Evolutionary conservation across 23 tunicate species (phyloP).

Genomic region (Oikopleura dioica): DNA sequence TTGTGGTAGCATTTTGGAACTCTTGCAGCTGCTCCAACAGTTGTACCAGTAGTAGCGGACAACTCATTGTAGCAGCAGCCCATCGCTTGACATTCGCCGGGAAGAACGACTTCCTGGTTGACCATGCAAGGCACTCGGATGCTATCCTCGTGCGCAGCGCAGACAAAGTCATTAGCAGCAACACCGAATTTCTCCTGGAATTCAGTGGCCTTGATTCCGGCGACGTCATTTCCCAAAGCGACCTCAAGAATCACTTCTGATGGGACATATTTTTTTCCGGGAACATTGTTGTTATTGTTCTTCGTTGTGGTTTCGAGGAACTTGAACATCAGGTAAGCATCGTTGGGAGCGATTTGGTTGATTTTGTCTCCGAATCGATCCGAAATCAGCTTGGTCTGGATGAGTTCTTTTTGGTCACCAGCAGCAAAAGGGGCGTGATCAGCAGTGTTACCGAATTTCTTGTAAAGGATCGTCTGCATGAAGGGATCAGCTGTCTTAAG

Average conservation of each 20-base stretch:
- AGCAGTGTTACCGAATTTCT: not conserved
- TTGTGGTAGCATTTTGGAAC: slow-evolving; percentile 4
- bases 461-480: slow-evolving; percentile 4
- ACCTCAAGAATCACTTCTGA: not conserved
- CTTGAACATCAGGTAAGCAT: slow-evolving; percentile 3
- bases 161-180: not conserved
- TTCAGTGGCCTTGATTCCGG: slow-evolving; percentile 4
- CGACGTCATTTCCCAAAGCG: not conserved
- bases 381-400: not conserved
- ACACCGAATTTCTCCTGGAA: slow-evolving; percentile 4
- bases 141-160: slow-evolving; percentile 3
- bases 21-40: not conserved
- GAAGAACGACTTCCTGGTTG: not conserved
- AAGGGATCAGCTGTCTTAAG: not conserved
- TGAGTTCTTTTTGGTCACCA: not conserved
- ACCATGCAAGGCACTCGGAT: slow-evolving; percentile 14
- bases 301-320: not conserved
- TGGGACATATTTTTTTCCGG: too few relatives aligned
- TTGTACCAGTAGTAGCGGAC: not conserved
- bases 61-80: slow-evolving; percentile 2
- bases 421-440: not conserved
- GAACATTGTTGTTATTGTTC: not conserved
- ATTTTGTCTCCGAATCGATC: not conserved
- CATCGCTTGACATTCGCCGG: not conserved
- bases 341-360: not conserved